phyloP scores from a whole-genome alignment of 2,888 invertebrate genomes.

The Bombylius discolor region DNA sequence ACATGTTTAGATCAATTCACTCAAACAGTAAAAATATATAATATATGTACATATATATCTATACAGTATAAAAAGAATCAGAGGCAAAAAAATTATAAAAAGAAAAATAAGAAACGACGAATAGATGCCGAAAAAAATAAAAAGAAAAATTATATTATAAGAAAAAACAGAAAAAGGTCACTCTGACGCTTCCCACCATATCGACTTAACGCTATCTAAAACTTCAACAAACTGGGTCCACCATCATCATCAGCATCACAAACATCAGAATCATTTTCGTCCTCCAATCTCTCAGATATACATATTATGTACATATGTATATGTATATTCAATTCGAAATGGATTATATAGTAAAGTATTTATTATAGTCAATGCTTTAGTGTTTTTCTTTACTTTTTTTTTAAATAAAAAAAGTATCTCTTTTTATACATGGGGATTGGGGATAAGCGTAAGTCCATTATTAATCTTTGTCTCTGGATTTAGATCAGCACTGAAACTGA shows the following conservation, averaged over 20 bases:
- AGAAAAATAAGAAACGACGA: background rate
- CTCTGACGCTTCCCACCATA: slow-evolving; percentile 10
- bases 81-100: background rate
- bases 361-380: too few species aligned
- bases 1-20: slow-evolving; percentile 3
- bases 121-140: background rate
- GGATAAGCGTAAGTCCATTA: slow-evolving; percentile 10
- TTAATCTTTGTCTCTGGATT: slow-evolving; percentile 11
- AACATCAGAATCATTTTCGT: background rate
- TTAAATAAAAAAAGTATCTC: background rate
- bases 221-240: slow-evolving; percentile 4
- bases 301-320: background rate
- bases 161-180: slow-evolving; percentile 7
- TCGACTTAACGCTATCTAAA: slow-evolving; percentile 4
- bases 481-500: slow-evolving; percentile 2
- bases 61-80: background rate
- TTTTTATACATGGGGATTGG: background rate
- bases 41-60: too few species aligned
- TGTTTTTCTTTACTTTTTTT: too few species aligned
- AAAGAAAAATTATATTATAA: background rate
- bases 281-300: background rate
- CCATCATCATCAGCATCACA: slow-evolving; percentile 2
- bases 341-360: too few species aligned
- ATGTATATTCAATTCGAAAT: background rate
- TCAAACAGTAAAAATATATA: background rate